Evolutionary conservation across 2,797 vertebrate species (phyloP).

Genomic region (Lithobates sylvaticus): DNA sequence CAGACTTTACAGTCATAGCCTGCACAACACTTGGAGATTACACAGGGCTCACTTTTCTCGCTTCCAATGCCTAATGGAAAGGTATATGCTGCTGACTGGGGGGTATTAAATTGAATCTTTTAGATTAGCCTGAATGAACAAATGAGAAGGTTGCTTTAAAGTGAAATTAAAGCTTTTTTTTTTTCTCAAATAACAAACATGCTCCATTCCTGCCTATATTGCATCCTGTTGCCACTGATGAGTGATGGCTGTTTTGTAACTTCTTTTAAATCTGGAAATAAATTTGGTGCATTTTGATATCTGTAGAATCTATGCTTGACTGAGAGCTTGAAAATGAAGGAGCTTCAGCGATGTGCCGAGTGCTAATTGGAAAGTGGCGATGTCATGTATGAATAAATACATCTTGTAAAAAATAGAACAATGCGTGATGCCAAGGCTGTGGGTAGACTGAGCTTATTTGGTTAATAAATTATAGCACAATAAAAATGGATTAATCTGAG

Average conservation of each 20-base stretch:
- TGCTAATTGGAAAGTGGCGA: slow-evolving; percentile 42
- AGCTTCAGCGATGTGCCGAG: slow-evolving; percentile 37
- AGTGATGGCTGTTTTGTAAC: not conserved
- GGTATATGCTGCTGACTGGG: too few species aligned
- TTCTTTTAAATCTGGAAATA: not conserved
- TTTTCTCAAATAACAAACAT: too few species aligned
- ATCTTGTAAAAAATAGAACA: slow-evolving; percentile 49
- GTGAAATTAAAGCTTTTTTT: too few species aligned
- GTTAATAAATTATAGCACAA: not conserved
- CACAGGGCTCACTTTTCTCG: too few species aligned
- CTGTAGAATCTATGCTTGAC: slow-evolving; percentile 14
- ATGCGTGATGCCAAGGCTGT: slow-evolving; percentile 26
- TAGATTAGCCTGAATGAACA: too few species aligned
- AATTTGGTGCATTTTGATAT: slow-evolving; percentile 7
- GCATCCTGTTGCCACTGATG: not conserved
- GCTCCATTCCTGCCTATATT: too few species aligned
- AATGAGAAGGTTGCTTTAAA: too few species aligned
- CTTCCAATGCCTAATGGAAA: too few species aligned
- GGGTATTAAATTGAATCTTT: too few species aligned
- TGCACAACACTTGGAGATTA: too few species aligned
- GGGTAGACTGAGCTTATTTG: not conserved
- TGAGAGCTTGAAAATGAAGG: slow-evolving; percentile 34
- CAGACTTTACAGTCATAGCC: too few species aligned
- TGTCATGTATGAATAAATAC: slow-evolving; percentile 37
- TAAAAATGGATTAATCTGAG: not conserved